A percentile compares a stretch with the other conserved stretches of the same genome.
These are phyloP conservation scores for Hypocryptadius cinnamomeus DNA, from an alignment of 2,113 vertebrate genomes.

Conservation along the genomic window DNA sequence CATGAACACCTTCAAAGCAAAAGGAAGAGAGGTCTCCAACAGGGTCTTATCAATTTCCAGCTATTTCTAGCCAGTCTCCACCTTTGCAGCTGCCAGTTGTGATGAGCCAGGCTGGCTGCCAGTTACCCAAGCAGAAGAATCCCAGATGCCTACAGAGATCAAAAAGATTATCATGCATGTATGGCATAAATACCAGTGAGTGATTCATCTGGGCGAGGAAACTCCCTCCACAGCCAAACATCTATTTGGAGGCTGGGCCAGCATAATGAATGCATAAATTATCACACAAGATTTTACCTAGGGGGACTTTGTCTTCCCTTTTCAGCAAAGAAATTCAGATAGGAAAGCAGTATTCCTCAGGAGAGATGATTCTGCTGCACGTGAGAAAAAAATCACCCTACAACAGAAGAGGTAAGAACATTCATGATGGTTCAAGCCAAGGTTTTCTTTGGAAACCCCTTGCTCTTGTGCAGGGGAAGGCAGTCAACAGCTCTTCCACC, in stretches of 20 bases:
- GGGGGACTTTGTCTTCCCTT: not conserved
- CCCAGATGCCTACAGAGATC: conserved; percentile 16
- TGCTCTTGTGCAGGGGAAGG: not conserved
- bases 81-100: conserved; percentile 24
- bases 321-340: not conserved
- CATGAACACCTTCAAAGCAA: not conserved
- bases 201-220: not conserved
- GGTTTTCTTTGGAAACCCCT: not conserved
- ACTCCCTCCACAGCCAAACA: not conserved
- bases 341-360: not conserved
- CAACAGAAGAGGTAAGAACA: not conserved
- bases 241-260: not conserved
- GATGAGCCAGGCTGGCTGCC: not conserved
- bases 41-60: not conserved
- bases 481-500: not conserved
- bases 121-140: conserved; percentile 32
- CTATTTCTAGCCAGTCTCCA: not conserved
- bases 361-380: not conserved
- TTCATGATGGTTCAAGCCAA: not conserved
- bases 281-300: not conserved
- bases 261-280: not conserved
- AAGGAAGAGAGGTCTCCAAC: not conserved
- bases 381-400: not conserved
- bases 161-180: not conserved
- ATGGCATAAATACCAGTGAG: not conserved